Base-by-base conservation (phyloP, 2,888 invertebrate species). In the Theretra japonica region DNA sequence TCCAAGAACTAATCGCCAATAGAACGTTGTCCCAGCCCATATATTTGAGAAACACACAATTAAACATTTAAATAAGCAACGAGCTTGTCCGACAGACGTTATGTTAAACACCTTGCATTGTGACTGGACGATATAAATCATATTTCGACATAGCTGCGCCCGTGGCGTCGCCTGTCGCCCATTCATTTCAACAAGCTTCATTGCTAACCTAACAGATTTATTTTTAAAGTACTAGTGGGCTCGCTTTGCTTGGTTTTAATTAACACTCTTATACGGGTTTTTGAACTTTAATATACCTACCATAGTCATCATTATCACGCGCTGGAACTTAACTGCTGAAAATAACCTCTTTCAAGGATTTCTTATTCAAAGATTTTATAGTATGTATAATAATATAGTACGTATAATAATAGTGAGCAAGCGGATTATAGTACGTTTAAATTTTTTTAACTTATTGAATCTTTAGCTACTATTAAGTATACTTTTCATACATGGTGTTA, bases 111-210 rank as follows among this genome's bases (percentile, higher is more conserved):
- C 56, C 57, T 58, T 68, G 57, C 56, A 71, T 71, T 71, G 68
- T 71, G 57, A 57, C 15, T 25, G 56, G 57, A 41, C 19, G 33
- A 48, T 30, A 68, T 71, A 71, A 71, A 71, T 71, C 68, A 71
- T 59, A 68, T 57, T 57, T 48, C 5, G 53, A 23, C 57, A 71
- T 59, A 33, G 68, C 48, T n/a, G 8, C 17, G 73, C 73, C 72
- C 25, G 72, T 70, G 71, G 73, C 69, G 48, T 69, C 56, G 41
- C 71, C 69, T 56, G 71, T 72, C 21, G n/a, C 28, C 59, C 68
- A 53, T 70, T 69, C 60, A 60, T 53, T 30, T 50, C 7, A 72
- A 23, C 33, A 48, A 48, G 33, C 28, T 58, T 57, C 33, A 65
- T 58, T 58, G 33, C 48, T 33, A 21, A 28, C n/a, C 19, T 19